Percentiles rank a stretch among this genome's conserved stretches.
Conservation (phyloP, 2,888 invertebrate genomes). For the Drosophila demipolita region DNA sequence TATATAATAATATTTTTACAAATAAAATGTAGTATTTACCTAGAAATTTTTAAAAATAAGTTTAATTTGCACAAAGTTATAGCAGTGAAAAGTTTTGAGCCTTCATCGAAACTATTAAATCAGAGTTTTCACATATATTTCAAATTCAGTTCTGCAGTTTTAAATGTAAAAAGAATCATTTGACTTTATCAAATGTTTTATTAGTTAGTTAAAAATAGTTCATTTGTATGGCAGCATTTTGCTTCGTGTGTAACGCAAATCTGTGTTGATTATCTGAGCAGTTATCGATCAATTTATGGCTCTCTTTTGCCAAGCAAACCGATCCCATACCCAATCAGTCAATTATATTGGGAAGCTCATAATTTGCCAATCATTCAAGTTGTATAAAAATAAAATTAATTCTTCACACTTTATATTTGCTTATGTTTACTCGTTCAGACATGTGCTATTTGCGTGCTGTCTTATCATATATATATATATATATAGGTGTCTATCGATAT, state of each 20-base stretch:
- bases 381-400: constrained; percentile 55
- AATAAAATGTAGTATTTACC: not conserved
- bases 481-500: constrained; percentile 48
- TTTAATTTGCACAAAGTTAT: no score
- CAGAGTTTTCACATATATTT: not conserved
- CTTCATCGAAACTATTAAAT: not conserved
- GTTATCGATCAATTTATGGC: constrained; percentile 22
- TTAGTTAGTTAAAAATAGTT: not conserved
- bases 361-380: constrained; percentile 65
- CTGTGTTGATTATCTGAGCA: constrained; percentile 10
- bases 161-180: not conserved
- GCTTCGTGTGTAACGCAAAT: not conserved
- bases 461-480: constrained; percentile 46
- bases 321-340: constrained; percentile 41
- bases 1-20: no score
- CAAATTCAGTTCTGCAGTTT: not conserved
- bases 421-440: constrained; percentile 21
- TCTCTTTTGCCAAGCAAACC: not conserved
- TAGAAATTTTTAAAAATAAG: not conserved
- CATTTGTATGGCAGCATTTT: not conserved
- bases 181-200: not conserved
- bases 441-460: constrained; percentile 52
- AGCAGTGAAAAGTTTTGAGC: not conserved
- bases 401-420: constrained; percentile 8
- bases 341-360: constrained; percentile 58